Base-by-base conservation (phyloP, 2,888 invertebrate genomes). In the Notocelia uddmanniana region DNA sequence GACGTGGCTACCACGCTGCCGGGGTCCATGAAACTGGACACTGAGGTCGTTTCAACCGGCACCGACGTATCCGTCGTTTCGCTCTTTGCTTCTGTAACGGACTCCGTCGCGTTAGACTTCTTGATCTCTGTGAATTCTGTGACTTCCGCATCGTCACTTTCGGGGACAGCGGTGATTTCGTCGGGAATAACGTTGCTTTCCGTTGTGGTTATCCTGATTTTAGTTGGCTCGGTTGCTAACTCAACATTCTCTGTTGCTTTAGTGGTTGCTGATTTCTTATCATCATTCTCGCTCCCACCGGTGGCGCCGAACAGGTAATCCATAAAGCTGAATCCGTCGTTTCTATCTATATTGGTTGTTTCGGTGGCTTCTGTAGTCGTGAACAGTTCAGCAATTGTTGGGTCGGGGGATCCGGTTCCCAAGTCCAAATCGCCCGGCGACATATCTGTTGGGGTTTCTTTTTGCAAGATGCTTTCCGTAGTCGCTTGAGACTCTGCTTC, bases 1-100 rank as follows among this genome's bases (percentile, higher is more conserved):
- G 97, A 97, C 0, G 97, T 97, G 76, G 96, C 95, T 10, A 96
- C 87, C 8, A 95, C 89, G 73, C 94, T 93, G 13, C 92, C 89
- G 76, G 95, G 89, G 85, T 93, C 92, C 94, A 94, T 88, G 82
- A 90, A 89, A 77, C 91, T 84, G 73, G 92, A 92, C 52, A 84
- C 81, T 6, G 92, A 87, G 6, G 92, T 83, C 3, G 84, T 81
- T 80, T 90, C 88, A 77, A 80, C 80, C 37, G 45, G 52, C 15
- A 77, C 77, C 13, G 80, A 69, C 70, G 67, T 70, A 8, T 81
- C 81, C 5, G 84, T 83, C 8, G 68, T 76, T 66, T 82, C 80
- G 34, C 75, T 75, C 45, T 74, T 77, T 23, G 58, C 74, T 37
- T 74, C 79, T 9, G 78, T 77, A 58, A 77, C 75, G 19, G 76